Conservation (phyloP, 2,797 vertebrate genomes). For the Mus minutoides region DNA sequence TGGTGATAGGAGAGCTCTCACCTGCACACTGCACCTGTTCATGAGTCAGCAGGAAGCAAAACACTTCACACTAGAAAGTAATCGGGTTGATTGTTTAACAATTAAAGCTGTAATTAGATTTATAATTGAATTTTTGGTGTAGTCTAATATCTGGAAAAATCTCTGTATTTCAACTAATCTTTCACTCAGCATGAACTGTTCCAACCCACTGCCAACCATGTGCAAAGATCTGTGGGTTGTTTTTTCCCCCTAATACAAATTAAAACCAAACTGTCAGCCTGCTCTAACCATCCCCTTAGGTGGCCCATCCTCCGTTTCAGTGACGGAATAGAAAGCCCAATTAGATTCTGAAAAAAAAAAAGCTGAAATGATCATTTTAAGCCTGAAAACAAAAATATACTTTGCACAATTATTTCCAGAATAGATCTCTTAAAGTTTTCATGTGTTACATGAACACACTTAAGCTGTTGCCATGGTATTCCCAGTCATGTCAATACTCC, state of each 20-base stretch:
- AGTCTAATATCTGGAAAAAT: slow-evolving; percentile 76
- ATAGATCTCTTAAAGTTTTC: slow-evolving; percentile 11
- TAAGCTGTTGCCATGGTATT: not conserved
- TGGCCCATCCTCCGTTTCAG: slow-evolving; percentile 38
- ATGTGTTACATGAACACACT: slow-evolving; percentile 20
- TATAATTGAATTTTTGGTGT: slow-evolving; percentile 83
- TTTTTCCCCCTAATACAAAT: slow-evolving; percentile 23
- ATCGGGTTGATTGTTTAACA: slow-evolving; percentile 85
- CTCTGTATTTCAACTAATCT: slow-evolving; percentile 79
- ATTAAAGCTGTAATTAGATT: slow-evolving; percentile 87
- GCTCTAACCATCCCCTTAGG: slow-evolving; percentile 11
- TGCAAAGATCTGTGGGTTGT: slow-evolving; percentile 53
- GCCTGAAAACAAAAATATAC: not conserved
- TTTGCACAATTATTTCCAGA: slow-evolving; percentile 50
- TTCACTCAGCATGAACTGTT: slow-evolving; percentile 79
- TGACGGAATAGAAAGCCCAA: not conserved
- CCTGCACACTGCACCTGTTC: slow-evolving; percentile 78
- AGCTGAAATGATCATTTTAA: slow-evolving; percentile 17
- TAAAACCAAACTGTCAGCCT: slow-evolving; percentile 25
- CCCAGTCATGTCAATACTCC: not conserved
- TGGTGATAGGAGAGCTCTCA: slow-evolving; percentile 56
- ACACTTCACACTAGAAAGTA: slow-evolving; percentile 55
- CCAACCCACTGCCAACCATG: slow-evolving; percentile 72
- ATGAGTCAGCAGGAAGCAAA: slow-evolving; percentile 68
- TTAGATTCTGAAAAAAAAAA: slow-evolving; percentile 41